Evolutionary conservation across 2,113 vertebrate genomes (phyloP).

Genomic region (Xerus inauris): DNA sequence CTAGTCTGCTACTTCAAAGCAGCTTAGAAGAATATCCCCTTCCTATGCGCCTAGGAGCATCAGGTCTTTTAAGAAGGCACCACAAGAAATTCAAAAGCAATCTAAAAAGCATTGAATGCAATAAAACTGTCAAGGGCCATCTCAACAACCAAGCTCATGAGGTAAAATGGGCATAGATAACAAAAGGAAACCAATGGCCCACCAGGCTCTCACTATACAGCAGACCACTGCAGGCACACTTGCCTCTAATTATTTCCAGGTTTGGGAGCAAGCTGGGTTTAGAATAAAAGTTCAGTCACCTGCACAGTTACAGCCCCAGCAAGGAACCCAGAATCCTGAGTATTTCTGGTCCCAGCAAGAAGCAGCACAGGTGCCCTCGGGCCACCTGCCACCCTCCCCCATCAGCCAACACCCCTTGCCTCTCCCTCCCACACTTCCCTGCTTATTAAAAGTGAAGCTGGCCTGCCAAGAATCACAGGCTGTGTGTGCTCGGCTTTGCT

Average conservation of each 20-base stretch:
- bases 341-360: neutral
- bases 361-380: neutral
- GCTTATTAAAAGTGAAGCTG: conserved; percentile 39
- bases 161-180: neutral
- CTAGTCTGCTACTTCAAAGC: conserved; percentile 55
- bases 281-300: neutral
- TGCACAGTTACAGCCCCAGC: neutral
- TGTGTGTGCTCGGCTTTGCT: neutral
- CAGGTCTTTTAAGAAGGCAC: conserved; percentile 48
- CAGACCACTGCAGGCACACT: neutral
- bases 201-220: neutral
- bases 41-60: neutral
- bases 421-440: neutral
- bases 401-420: rapidly evolving
- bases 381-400: neutral
- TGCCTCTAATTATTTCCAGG: conserved; percentile 44
- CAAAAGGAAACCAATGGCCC: neutral
- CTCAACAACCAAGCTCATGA: neutral
- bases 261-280: neutral
- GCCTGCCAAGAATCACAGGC: neutral
- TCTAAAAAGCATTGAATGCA: conserved; percentile 38
- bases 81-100: conserved; percentile 66
- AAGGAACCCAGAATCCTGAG: neutral
- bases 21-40: conserved; percentile 37
- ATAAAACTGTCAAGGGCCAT: neutral